Evolutionary conservation across 2,113 vertebrate genomes (phyloP), one percentile per base, ranked within the genome.

Genomic region (Pteropus alecto): DNA sequence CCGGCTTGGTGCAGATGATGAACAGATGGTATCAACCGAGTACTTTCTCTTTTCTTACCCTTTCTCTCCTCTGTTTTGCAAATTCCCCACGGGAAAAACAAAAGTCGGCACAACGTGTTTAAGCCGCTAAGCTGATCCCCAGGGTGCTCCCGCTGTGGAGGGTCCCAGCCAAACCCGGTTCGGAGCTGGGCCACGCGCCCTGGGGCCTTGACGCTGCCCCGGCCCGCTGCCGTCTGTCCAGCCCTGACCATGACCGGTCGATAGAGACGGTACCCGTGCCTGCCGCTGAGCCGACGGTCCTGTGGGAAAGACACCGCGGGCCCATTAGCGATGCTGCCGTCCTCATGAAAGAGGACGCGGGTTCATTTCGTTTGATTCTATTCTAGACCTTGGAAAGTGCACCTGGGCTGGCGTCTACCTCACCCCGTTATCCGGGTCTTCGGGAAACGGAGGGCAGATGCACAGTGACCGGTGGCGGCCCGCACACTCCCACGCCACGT

Each of bases 361-460:
- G 61, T 96, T 92, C 73, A 28, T 90, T 87, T 83, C 68, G 67
- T 94, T 86, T 60, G 43, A 79, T 92, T 93, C 79, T 79, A 84
- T 84, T 48, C 63, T 70, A 95, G 76, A 90, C 26, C 87, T 90
- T 60, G 28, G 78, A 94, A 51, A 83, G 63, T 87, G 28, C 30
- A 24, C 22, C 46, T 86, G 65, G 82, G 21, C 48, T 68, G 41
- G 74, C 82, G 92, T 78, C 9, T 15, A 28, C 30, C 35, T 83
- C 60, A 93, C 22, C 43, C 73, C 58, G 9, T 65, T 82, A 35
- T 43, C 38, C 38, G 54, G 68, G 21, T 46, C 77, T 93, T 71
- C 65, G 67, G 61, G 67, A 93, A 86, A 73, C 7, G 16, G 41
- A 81, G 35, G 6, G 21, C 13, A 79, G 30, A 24, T 14, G 18